phyloP scores from a whole-genome alignment of 1,140 invertebrate genomes.

The Akabosia matsudoensis region DNA sequence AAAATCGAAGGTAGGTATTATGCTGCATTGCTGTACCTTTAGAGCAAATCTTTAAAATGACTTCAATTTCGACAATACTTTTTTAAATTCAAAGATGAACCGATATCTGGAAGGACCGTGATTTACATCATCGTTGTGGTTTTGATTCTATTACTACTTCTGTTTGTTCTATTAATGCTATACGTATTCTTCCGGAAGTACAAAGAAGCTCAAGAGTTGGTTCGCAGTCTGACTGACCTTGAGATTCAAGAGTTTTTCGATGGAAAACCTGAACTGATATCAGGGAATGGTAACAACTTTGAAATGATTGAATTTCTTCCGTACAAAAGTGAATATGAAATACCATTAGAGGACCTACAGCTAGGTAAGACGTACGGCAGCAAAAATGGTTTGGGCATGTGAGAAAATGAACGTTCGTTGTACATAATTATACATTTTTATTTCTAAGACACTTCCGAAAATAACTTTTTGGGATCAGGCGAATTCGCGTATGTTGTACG shows the following conservation, averaged over 20 bases:
- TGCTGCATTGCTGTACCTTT: neutral
- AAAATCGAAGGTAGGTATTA: neutral
- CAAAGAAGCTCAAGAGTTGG: slow-evolving; percentile 1
- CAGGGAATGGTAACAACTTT: neutral
- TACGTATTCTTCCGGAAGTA: neutral
- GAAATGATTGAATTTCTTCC: neutral
- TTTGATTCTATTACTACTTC: neutral
- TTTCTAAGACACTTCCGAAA: slow-evolving; percentile 11
- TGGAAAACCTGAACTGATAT: slow-evolving; percentile 8
- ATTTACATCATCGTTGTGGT: neutral
- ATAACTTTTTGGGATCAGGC: slow-evolving; percentile 2
- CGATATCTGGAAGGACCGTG: neutral
- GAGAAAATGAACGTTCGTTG: too few species aligned
- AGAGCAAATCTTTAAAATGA: too few species aligned
- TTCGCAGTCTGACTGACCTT: slow-evolving; percentile 5
- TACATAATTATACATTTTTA: too few species aligned
- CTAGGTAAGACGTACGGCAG: neutral
- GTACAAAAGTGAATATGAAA: slow-evolving; percentile 17
- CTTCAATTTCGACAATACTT: too few species aligned
- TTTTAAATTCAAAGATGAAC: neutral
- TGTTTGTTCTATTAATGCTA: neutral
- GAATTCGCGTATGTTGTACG: slow-evolving; percentile 9
- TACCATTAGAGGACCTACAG: neutral
- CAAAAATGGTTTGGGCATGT: too few species aligned
- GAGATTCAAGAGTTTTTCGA: slow-evolving; percentile 24